Base-by-base conservation (phyloP, 2,888 invertebrate species). In the Carterocephalus palaemon region DNA sequence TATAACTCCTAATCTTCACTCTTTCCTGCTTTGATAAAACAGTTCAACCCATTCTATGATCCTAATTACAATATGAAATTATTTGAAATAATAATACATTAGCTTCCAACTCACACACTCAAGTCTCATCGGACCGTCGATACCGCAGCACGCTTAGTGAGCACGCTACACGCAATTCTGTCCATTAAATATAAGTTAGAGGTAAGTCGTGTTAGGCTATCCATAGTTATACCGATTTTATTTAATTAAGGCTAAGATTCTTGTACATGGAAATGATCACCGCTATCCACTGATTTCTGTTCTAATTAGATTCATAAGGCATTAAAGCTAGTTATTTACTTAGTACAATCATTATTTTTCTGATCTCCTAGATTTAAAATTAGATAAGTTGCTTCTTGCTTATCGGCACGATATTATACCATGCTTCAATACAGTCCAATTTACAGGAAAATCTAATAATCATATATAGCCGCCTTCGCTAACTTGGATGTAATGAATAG, bases 161-260 rank as follows among this genome's bases (percentile, higher is more conserved):
- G 72, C 76, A 83, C 80, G 82, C 84, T 75, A 81, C 76, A 80
- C 70, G 85, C 85, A 83, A 86, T 75, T 83, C 85, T 86, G 85
- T 86, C 85, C 85, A 86, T 80, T 86, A 81, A 67, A 65, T 55
- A 49, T 82, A 83, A 82, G 81, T 56, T 61, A 67, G 57, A 40
- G 56, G 31, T 75, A 76, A 71, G 69, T 68, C 60, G 64, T 71
- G 66, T 76, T 72, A 60, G 52, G 56, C 54, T 73, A 70, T 64
- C 24, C 26, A 10, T 29, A 43, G 34, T 20, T 64, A 56, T 55
- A 56, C 56, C 20, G 64, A 59, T 69, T 73, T 66, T 67, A 68
- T 73, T 70, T 26, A 40, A 48, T 46, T 66, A 65, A 53, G 36
- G 5, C 0, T 75, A 78, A 77, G 71, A 48, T 54, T 67, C 77